Evolutionary conservation across 2,888 invertebrate species (phyloP), one percentile per base, ranked within the genome.

Genomic region (Polia nebulosa): DNA sequence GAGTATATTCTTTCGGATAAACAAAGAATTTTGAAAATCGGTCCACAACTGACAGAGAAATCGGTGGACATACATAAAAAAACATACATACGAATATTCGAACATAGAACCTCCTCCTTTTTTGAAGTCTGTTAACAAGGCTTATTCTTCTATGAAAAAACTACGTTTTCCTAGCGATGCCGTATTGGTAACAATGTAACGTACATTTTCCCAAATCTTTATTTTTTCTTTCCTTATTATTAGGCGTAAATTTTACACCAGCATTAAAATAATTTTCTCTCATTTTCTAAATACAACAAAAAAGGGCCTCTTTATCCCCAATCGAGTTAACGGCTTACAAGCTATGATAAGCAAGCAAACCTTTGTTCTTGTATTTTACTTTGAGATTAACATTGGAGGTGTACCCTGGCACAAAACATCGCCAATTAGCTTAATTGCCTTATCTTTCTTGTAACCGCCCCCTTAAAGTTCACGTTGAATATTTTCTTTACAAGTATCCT

Each of bases 341-440:
- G 74, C 45, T 25, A 71, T 70, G 63, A 63, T 63, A 71, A 60
- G 45, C 27, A 47, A 58, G 25, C 22, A 60, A 56, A 32, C 45
- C 56, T 56, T 51, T 60, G 72, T 73, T 66, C 49, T 55, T 17
- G 51, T 77, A 32, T 65, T 77, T 34, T 41, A 61, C 72, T 76
- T 45, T 55, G 41, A 77, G 53, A 77, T 77, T 66, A 53, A 39
- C 58, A 53, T 52, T 76, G n/a, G 22, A 62, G 71, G 59, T 72
- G 56, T 60, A 62, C 62, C 29, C 55, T 34, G 47, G 29, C 44
- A 68, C 56, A 73, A 63, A 78, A 82, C 66, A 69, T 57, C 32
- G 32, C 77, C 58, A 80, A 80, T 82, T 81, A 79, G 49, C 20
- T 36, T 71, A 68, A 80, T 78, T 71, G 59, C 60, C 65, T 66